Base-by-base conservation (phyloP, 92 coral and sea anemone genomes). In the Galaxea fascicularis region DNA sequence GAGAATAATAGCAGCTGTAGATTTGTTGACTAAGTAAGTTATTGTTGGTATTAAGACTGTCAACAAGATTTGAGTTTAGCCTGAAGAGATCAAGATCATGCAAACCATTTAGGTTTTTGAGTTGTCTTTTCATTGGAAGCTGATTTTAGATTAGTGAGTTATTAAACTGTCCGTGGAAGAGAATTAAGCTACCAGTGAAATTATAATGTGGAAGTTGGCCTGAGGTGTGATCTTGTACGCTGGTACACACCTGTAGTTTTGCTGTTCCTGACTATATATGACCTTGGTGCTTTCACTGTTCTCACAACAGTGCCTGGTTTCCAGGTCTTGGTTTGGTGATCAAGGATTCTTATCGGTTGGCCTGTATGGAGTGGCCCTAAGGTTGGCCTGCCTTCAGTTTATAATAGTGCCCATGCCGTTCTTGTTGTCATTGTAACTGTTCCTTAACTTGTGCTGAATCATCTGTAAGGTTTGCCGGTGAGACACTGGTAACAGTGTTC, bases 221-320 rank as follows among this genome's bases (percentile, higher is more conserved):
- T 66, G 85, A 58, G 52, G 78, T 88, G 92, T 52, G 79, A 67
- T 52, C 91, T 82, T 20, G 91, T 92, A 65, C 93, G 83, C 26
- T 87, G 78, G 81, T 85, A 78, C 49, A 82, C 82, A 24, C 85
- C 88, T 53, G 57, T 83, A 73, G 92, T 77, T 22, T 25, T 85
- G 69, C 62, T 54, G 78, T 89, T 85, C 46, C 35, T 63, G 66
- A 86, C 89, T 24, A 82, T 92, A 79, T 89, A 85, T 31, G 89
- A 89, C 57, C 91, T 82, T 12, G 93, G 87, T 77, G 89, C 82
- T 53, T 89, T 68, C 44, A 93, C 87, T 30, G 87, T 79, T 83
- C 66, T 74, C 45, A 84, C 72, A 27, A 91, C 60, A 26, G 78
- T 65, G 0, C 91, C 89, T 9, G 77, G 83, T 47, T 91, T 45